Evolutionary conservation across 2,113 vertebrate species (phyloP).

Genomic region (Ahaetulla prasina): DNA sequence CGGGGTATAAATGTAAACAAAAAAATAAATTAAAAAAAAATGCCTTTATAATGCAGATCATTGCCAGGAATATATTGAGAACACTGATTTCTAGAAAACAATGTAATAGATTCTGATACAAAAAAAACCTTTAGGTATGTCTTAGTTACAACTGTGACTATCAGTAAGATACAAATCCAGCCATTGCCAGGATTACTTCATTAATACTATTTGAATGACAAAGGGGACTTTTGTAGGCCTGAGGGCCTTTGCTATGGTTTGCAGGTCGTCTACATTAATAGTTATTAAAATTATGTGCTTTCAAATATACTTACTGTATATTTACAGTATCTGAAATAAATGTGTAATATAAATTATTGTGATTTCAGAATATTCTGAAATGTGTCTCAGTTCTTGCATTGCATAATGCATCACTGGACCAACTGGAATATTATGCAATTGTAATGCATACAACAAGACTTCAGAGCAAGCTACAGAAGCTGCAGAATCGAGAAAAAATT

Average conservation of each 20-base stretch:
- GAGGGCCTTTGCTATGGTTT: neutral
- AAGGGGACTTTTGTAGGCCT: neutral
- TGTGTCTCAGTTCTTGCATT: fast-evolving
- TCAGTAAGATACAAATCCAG: neutral
- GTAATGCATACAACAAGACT: neutral
- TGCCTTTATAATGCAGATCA: neutral
- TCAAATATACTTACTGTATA: neutral
- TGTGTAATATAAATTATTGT: neutral
- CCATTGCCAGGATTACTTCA: neutral
- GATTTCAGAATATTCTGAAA: neutral
- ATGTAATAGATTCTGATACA: neutral
- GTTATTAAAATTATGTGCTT: neutral
- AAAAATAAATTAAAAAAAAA: too few relatives aligned
- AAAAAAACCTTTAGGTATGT: neutral
- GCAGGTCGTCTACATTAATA: neutral
- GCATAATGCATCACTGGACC: neutral
- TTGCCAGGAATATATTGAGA: neutral
- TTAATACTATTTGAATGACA: neutral
- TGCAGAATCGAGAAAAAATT: fast-evolving
- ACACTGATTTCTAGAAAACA: neutral
- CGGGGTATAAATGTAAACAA: too few relatives aligned
- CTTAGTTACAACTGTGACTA: neutral
- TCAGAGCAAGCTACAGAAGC: neutral
- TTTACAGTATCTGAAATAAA: neutral
- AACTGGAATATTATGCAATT: neutral